Conservation (phyloP, 64 coral and sea anemone species). For the Dendronephthya gigantea region DNA sequence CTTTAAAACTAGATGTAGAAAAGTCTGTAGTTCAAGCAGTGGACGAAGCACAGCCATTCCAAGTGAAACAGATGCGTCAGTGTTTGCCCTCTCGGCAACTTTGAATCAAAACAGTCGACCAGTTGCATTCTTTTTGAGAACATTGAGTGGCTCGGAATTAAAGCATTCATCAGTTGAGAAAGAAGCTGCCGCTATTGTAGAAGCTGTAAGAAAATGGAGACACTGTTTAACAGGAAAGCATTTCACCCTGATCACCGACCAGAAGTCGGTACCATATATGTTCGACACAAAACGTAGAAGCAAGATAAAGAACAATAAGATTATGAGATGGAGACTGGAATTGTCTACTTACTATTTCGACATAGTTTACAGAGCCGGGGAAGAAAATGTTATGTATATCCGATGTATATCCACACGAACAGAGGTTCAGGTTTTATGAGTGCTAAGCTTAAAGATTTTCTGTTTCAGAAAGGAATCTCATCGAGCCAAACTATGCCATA, state of each 20-base stretch:
- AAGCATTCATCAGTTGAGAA: conserved; percentile 36
- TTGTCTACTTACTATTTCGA: conserved; percentile 33
- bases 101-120: conserved; percentile 49
- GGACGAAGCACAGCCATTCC: conserved; percentile 47
- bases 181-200: conserved; percentile 43
- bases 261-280: conserved; percentile 49
- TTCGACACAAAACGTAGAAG: conserved; percentile 26
- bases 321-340: conserved; percentile 42
- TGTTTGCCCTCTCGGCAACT: conserved; percentile 43
- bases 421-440: too few species aligned
- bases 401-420: too few species aligned
- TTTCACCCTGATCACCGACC: conserved; percentile 48
- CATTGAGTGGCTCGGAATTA: conserved; percentile 34
- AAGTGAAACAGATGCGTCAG: conserved; percentile 45
- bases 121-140: conserved; percentile 43
- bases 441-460: too few species aligned
- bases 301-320: conserved; percentile 52
- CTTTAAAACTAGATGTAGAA: too few species aligned
- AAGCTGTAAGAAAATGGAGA: conserved; percentile 38
- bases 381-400: too few species aligned
- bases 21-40: conserved; percentile 32
- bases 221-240: conserved; percentile 46
- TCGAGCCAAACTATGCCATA: too few species aligned
- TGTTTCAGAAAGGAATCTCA: too few species aligned
- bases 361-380: too few species aligned